Conservation (phyloP, 2,797 vertebrate species). For the Aselliscus stoliczkanus region DNA sequence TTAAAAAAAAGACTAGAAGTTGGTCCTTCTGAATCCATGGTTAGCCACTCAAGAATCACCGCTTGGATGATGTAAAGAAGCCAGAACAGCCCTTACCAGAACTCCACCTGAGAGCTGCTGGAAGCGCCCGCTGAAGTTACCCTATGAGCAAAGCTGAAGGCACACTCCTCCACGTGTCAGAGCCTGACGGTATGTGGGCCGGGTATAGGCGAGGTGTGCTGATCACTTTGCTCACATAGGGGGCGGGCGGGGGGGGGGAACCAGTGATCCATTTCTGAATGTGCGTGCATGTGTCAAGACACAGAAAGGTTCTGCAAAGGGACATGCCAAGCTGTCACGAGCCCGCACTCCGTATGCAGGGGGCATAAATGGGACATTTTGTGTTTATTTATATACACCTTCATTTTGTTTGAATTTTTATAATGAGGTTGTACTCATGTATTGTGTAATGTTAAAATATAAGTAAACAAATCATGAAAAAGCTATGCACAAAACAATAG, state of each 20-base stretch:
- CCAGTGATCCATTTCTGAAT: not conserved
- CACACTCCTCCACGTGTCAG: not conserved
- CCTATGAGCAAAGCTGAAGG: not conserved
- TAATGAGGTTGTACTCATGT: not conserved
- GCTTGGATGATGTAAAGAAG: not conserved
- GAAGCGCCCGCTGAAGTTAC: not conserved
- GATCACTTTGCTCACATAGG: not conserved
- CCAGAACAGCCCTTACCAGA: not conserved
- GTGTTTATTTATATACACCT: not conserved
- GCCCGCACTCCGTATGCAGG: not conserved
- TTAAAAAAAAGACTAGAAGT: not conserved
- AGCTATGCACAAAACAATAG: not conserved
- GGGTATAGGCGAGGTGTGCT: not conserved
- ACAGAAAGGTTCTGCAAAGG: not conserved
- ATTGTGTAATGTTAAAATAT: not conserved
- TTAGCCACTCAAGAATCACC: not conserved
- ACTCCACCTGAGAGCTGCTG: not conserved
- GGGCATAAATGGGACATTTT: not conserved
- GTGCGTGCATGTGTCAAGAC: not conserved
- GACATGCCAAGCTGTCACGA: not conserved
- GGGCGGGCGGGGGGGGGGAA: too few relatives aligned
- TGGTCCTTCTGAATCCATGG: not conserved
- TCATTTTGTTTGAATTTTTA: not conserved
- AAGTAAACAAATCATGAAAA: not conserved
- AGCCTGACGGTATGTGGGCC: not conserved